phyloP scores from a whole-genome alignment of 2,888 invertebrate species.

The Monopis laevigella region DNA sequence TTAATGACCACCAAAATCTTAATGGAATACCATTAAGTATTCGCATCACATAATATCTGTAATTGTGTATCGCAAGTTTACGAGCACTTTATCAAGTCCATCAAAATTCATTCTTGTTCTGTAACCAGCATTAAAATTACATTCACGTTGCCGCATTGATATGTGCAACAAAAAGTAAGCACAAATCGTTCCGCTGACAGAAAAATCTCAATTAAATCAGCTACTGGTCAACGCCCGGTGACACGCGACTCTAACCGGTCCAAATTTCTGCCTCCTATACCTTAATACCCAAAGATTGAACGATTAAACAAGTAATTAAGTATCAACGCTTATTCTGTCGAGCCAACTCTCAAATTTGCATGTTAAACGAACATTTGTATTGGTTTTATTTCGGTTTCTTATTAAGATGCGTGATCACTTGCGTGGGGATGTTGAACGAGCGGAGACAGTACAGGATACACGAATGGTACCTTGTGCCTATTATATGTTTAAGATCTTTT shows the following conservation, averaged over 20 bases:
- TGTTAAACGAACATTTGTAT: conserved; percentile 65
- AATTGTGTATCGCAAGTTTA: too few relatives aligned
- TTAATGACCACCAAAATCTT: too few relatives aligned
- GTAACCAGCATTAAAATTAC: too few relatives aligned
- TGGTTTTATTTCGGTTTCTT: conserved; percentile 55
- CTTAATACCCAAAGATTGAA: conserved; percentile 48
- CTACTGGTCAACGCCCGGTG: conserved; percentile 15
- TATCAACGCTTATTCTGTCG: conserved; percentile 64
- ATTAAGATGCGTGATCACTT: conserved; percentile 56
- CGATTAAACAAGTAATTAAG: conserved; percentile 66
- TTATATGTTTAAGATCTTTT: too few relatives aligned
- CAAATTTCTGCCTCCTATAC: conserved; percentile 26
- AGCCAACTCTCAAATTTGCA: conserved; percentile 64
- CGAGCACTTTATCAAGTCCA: too few relatives aligned
- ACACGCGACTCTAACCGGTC: conserved; percentile 21
- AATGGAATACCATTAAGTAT: too few relatives aligned
- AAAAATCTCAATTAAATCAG: conserved; percentile 14
- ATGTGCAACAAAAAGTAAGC: not conserved
- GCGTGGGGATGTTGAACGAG: conserved; percentile 30
- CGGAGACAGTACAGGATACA: conserved; percentile 3
- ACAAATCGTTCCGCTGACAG: conserved; percentile 8
- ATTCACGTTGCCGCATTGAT: too few relatives aligned
- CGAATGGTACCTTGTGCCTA: conserved; percentile 3
- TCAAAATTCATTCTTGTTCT: too few relatives aligned
- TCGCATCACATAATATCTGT: too few relatives aligned